These are phyloP conservation scores for Spatulosminthurus flaviceps DNA, from an alignment of 2,888 invertebrate genomes.

Conservation along the genomic window DNA sequence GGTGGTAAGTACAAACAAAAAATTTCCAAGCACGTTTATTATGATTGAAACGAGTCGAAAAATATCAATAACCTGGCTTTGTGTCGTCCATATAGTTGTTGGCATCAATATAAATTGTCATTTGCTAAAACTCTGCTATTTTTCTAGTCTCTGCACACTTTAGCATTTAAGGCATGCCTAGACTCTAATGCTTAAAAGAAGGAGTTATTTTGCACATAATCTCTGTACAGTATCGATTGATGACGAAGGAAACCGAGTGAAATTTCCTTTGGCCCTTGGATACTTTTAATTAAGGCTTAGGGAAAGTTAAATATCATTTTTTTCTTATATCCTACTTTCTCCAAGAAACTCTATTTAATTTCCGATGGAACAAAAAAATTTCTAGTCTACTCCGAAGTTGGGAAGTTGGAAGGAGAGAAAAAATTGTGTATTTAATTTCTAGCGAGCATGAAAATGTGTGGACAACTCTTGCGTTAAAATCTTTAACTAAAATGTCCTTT, in stretches of 20 bases:
- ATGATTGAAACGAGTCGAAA: not conserved
- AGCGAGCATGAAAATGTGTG: not conserved
- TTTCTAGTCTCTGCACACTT: not conserved
- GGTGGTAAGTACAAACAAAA: not conserved
- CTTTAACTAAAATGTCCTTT: slow-evolving; percentile 67
- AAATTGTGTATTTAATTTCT: not conserved
- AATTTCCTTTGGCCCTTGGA: not conserved
- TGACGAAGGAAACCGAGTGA: slow-evolving; percentile 8
- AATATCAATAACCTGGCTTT: not conserved
- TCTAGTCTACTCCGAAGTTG: too few species aligned
- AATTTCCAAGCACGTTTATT: not conserved
- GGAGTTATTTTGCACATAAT: not conserved
- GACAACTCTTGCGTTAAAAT: not conserved
- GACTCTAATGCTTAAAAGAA: not conserved
- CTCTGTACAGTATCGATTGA: not conserved
- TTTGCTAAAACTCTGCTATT: too few species aligned
- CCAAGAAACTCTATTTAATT: too few species aligned
- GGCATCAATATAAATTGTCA: too few species aligned
- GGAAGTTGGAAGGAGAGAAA: too few species aligned
- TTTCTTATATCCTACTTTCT: too few species aligned
- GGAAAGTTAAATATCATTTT: not conserved
- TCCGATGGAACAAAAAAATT: too few species aligned
- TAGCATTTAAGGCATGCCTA: not conserved
- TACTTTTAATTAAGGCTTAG: not conserved
- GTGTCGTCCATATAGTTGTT: too few species aligned